These are phyloP conservation scores for Drosophila colorata DNA, from an alignment of 2,888 invertebrate species.

Conservation along the genomic window DNA sequence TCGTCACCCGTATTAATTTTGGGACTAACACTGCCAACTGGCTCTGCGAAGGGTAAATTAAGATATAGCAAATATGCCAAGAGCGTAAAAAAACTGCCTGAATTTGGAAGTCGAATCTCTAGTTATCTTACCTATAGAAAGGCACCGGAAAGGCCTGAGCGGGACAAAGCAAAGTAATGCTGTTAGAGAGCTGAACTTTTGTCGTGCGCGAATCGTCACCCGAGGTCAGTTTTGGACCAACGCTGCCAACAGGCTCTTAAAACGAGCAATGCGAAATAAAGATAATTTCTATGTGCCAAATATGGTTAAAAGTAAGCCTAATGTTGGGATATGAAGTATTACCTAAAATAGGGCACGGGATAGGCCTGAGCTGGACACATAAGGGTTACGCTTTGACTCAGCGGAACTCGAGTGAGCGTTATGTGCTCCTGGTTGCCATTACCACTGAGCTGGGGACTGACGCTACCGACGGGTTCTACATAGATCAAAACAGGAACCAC, in stretches of 20 bases:
- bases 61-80: background rate
- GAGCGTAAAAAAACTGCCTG: constrained; percentile 57
- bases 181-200: constrained; percentile 85
- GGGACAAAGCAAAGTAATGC: constrained; percentile 87
- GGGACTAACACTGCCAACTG: constrained; percentile 86
- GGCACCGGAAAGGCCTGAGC: constrained; percentile 90
- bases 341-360: constrained; percentile 90
- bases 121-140: constrained; percentile 87
- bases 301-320: constrained; percentile 3
- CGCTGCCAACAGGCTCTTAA: constrained; percentile 86
- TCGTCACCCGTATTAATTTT: constrained; percentile 90
- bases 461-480: constrained; percentile 87
- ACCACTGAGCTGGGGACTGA: constrained; percentile 88
- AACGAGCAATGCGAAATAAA: background rate
- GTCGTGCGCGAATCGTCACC: constrained; percentile 87
- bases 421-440: constrained; percentile 87
- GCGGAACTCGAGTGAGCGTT: constrained; percentile 86
- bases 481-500: constrained; percentile 8
- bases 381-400: constrained; percentile 87
- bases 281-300: background rate
- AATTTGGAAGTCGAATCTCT: constrained; percentile 3
- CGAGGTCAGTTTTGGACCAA: constrained; percentile 88
- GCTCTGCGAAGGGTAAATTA: constrained; percentile 63
- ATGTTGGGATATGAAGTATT: constrained; percentile 44
- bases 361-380: constrained; percentile 91